These are phyloP conservation scores for Isoperla grammatica DNA, from an alignment of 2,888 invertebrate species.

Conservation along the genomic window DNA sequence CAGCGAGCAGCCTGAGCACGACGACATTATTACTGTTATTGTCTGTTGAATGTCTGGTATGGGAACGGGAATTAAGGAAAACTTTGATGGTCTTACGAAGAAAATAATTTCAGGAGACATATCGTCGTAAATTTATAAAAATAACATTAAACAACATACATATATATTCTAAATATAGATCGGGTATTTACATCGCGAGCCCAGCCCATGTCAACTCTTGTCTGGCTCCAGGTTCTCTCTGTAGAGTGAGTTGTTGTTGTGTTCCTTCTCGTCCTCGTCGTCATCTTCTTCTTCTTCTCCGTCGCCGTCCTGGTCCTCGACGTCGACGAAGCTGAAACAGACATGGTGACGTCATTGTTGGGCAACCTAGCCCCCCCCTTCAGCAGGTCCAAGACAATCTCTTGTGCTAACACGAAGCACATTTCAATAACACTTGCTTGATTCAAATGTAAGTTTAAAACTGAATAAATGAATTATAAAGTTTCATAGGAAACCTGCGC, in stretches of 20 bases:
- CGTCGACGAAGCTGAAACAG: conserved; percentile 34
- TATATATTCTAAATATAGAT: not conserved
- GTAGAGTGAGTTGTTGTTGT: conserved; percentile 36
- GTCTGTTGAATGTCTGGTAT: too few species aligned
- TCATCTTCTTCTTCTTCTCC: conserved; percentile 29
- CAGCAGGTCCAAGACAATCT: too few species aligned
- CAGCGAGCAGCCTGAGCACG: too few species aligned
- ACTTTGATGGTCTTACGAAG: not conserved
- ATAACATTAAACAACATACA: not conserved
- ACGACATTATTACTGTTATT: too few species aligned
- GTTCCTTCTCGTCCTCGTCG: conserved; percentile 32
- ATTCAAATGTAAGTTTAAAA: too few species aligned
- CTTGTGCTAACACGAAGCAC: too few species aligned
- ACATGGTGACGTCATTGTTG: too few species aligned
- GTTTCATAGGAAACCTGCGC: too few species aligned
- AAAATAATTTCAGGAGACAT: not conserved
- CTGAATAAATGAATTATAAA: too few species aligned
- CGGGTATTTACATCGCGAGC: not conserved
- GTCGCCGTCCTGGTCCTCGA: conserved; percentile 31
- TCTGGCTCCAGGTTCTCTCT: conserved; percentile 34
- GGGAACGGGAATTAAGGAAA: not conserved
- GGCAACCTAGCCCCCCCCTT: too few species aligned
- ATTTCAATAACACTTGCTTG: too few species aligned
- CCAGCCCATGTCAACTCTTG: not conserved
- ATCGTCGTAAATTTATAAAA: not conserved